These are phyloP conservation scores for Oryzias celebensis DNA, from an alignment of 2,113 vertebrate species.

Conservation along the genomic window DNA sequence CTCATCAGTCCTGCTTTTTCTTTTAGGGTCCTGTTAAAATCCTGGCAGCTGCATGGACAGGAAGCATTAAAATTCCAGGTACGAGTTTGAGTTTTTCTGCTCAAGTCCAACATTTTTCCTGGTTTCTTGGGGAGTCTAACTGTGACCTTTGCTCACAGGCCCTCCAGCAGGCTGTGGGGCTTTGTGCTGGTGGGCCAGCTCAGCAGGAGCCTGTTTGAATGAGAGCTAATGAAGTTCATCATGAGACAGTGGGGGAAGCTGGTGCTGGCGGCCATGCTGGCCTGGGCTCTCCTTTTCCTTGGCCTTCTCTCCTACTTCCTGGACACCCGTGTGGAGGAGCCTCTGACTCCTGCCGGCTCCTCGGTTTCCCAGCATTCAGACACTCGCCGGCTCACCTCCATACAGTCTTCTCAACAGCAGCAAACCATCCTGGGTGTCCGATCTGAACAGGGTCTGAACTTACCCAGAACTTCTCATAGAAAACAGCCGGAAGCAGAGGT, in stretches of 20 bases:
- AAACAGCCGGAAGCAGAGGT: slow-evolving; percentile 30
- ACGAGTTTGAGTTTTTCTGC: slow-evolving; percentile 8
- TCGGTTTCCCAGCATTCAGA: slow-evolving; percentile 82
- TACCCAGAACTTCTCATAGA: slow-evolving; percentile 23
- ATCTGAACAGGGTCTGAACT: slow-evolving; percentile 33
- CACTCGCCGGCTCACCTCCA: slow-evolving; percentile 82
- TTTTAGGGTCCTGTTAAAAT: slow-evolving; percentile 43
- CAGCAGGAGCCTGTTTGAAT: slow-evolving; percentile 42
- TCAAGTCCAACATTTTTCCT: neutral
- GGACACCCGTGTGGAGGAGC: slow-evolving; percentile 84
- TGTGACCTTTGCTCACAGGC: slow-evolving; percentile 42
- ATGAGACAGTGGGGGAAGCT: slow-evolving; percentile 94
- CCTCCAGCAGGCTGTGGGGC: slow-evolving; percentile 49
- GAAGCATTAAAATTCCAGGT: slow-evolving; percentile 60
- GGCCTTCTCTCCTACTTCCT: slow-evolving; percentile 93
- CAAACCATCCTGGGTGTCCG: slow-evolving; percentile 52
- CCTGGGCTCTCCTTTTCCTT: slow-evolving; percentile 90
- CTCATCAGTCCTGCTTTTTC: slow-evolving; percentile 34
- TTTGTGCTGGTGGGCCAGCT: slow-evolving; percentile 45
- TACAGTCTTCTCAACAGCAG: slow-evolving; percentile 81
- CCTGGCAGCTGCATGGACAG: slow-evolving; percentile 31
- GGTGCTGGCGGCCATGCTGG: slow-evolving; percentile 88
- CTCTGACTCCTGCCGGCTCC: slow-evolving; percentile 79
- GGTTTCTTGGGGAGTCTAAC: neutral
- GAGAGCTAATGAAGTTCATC: slow-evolving; percentile 87